Evolutionary conservation across 2,113 vertebrate species (phyloP).

Genomic region (Paedocypris sp.): DNA sequence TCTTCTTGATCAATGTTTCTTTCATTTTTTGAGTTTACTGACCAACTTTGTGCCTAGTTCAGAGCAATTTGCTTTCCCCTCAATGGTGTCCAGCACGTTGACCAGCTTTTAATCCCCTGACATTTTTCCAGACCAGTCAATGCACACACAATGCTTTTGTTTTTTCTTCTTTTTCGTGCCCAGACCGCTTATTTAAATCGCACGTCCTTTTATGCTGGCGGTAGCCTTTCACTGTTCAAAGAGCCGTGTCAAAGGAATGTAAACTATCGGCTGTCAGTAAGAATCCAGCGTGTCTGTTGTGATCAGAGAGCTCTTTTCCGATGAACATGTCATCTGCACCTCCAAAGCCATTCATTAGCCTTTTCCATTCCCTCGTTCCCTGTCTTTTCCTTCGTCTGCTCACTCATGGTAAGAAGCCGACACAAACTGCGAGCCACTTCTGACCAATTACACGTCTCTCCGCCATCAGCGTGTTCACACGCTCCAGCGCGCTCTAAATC

Average conservation of each 20-base stretch:
- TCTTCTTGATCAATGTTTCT: too few relatives aligned
- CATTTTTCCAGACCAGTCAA: too few relatives aligned
- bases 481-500: conserved; percentile 33
- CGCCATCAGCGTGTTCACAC: conserved; percentile 39
- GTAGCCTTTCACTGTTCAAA: background rate
- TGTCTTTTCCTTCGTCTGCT: conserved; percentile 7
- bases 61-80: too few relatives aligned
- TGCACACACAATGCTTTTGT: too few relatives aligned
- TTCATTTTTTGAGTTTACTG: too few relatives aligned
- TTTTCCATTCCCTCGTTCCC: background rate
- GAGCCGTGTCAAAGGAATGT: background rate
- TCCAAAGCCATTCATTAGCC: conserved; percentile 30
- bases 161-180: too few relatives aligned
- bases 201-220: background rate
- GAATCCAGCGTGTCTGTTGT: conserved; percentile 16
- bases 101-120: too few relatives aligned
- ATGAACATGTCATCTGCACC: conserved; percentile 1
- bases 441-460: conserved; percentile 28
- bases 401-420: conserved; percentile 12
- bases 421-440: conserved; percentile 11
- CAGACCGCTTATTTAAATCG: background rate
- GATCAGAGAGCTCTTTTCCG: conserved; percentile 17
- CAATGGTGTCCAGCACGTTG: too few relatives aligned
- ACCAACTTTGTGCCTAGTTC: too few relatives aligned
- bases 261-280: conserved; percentile 15